Evolutionary conservation across 2,113 vertebrate species (phyloP), one percentile per base, ranked within the genome.

Genomic region (Plotosus lineatus): DNA sequence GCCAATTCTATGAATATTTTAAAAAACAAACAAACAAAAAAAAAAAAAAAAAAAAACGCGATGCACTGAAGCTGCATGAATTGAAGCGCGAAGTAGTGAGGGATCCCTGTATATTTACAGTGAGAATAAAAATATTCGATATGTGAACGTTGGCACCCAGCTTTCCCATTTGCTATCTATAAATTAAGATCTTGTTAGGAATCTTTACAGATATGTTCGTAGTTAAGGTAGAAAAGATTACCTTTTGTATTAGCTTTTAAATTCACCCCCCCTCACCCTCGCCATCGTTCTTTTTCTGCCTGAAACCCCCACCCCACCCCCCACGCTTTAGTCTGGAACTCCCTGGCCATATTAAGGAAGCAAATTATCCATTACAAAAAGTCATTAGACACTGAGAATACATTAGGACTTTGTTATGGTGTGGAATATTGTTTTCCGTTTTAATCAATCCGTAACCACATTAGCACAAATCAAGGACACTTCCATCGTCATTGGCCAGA

Each of bases 291-390:
- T 60, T 38, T 53, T 58, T 31, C 48, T 15, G 33, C 53, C 53
- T 71, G 58, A 55, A 40, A 33, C 60, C 53, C 72, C 55, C 60
- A 53, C 38, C 21, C 68, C 65, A 40, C 44, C 60, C 53, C 72
- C 55, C 60, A 53, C 38, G 26, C 72, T 58, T 51, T 36, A 33
- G 10, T 80, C 78, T 85, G 84, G 84, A 78, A 83, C 48, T 85
- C 84, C 84, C 84, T 48, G 68, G 81, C 78, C 79, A 77, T 83
- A 85, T 85, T 85, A 85, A 83, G 77, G 78, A 83, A 85, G 84
- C 84, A 85, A 85, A 85, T 85, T 83, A 81, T 83, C 84, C 84
- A 85, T 85, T 85, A 85, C 84, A 55, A 80, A 85, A 85, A 85
- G 84, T 83, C 84, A 85, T 85, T 83, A 85, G 84, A 85, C 78